Conservation (phyloP, 2,113 vertebrate genomes). For the Catharus fuscescens region DNA sequence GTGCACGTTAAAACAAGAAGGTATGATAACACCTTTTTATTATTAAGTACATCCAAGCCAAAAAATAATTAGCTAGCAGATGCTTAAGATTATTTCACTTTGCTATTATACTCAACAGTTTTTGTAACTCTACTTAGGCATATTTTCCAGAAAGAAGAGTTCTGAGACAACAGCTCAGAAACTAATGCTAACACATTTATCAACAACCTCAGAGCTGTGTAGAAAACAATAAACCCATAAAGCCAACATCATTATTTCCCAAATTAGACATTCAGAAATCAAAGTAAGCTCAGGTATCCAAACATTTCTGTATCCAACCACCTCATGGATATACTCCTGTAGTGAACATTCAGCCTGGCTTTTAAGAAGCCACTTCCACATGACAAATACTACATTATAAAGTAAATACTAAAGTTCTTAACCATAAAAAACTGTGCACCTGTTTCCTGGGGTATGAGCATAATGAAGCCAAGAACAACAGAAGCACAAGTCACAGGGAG, state of each 20-base stretch:
- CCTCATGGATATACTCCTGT: not conserved
- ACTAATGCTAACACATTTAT: not conserved
- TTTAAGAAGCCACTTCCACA: not conserved
- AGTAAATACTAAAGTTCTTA: not conserved
- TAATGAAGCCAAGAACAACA: conserved; percentile 28
- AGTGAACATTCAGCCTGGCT: not conserved
- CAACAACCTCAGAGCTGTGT: not conserved
- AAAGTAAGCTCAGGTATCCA: not conserved
- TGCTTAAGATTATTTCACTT: not conserved
- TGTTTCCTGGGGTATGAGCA: conserved; percentile 20
- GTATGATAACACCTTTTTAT: not conserved
- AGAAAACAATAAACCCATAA: not conserved
- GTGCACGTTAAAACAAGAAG: not conserved
- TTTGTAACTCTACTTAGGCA: not conserved
- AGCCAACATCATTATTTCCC: not conserved
- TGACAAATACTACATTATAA: not conserved
- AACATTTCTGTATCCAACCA: not conserved
- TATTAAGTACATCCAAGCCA: not conserved
- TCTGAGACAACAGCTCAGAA: not conserved
- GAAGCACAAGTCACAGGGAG: conserved; percentile 29
- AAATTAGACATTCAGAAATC: not conserved
- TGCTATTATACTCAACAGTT: not conserved
- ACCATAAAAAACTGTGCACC: conserved; percentile 24
- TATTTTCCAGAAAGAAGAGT: not conserved
- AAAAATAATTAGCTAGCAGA: not conserved